Conservation (phyloP, 2,113 vertebrate species). For the Vidua macroura region DNA sequence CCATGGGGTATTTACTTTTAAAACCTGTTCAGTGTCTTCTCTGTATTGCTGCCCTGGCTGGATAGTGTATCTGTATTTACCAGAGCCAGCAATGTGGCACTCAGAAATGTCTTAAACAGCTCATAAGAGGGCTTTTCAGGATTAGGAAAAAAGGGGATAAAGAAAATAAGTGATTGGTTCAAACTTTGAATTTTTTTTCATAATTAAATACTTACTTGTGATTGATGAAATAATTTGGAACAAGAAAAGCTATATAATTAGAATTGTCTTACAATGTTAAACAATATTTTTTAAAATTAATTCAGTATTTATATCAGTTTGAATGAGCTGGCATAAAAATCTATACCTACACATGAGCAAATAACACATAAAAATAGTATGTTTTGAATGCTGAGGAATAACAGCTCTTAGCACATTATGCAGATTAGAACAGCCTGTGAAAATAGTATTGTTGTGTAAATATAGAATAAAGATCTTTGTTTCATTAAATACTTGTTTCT, state of each 20-base stretch:
- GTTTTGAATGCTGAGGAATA: background rate
- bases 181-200: background rate
- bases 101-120: background rate
- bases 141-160: background rate
- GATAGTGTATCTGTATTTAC: background rate
- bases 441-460: background rate
- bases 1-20: background rate
- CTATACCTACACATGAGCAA: background rate
- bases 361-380: background rate
- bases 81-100: background rate
- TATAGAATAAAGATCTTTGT: background rate
- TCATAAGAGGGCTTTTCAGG: background rate
- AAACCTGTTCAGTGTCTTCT: background rate
- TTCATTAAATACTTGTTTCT: background rate
- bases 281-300: fast-evolving
- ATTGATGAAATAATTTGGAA: background rate
- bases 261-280: background rate
- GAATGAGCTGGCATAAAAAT: background rate
- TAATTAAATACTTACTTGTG: background rate
- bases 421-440: background rate
- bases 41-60: background rate
- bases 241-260: background rate
- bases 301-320: background rate
- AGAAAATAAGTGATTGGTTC: background rate
- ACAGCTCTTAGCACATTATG: background rate